Evolutionary conservation across 2,888 invertebrate species (phyloP).

Genomic region (Andrena fulva): DNA sequence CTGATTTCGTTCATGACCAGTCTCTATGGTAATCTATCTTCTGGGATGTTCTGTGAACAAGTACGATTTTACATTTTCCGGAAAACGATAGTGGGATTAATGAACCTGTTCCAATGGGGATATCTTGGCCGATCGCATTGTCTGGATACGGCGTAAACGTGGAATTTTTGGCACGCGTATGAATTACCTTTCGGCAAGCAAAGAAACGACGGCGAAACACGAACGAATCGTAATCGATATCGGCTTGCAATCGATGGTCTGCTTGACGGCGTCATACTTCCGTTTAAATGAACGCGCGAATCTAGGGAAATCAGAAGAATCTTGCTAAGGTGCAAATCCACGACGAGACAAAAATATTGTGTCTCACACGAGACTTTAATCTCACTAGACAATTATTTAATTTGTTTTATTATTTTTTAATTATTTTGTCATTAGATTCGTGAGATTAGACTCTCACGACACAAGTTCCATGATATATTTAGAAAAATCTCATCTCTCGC

Average conservation of each 20-base stretch:
- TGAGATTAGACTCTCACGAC: no score
- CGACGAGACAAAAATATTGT: no score
- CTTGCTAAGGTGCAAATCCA: no score
- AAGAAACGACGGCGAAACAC: background rate
- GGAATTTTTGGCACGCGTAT: background rate
- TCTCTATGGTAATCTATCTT: background rate
- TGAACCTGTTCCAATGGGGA: background rate
- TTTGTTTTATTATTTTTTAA: no score
- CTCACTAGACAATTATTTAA: no score
- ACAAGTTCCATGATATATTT: no score
- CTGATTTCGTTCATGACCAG: slow-evolving; percentile 59
- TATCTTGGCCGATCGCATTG: background rate
- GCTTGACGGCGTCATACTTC: background rate
- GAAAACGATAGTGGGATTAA: background rate
- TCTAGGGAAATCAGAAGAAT: no score
- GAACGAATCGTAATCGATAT: slow-evolving; percentile 4
- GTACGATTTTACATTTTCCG: slow-evolving; percentile 5
- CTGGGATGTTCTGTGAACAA: background rate
- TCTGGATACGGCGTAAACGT: background rate
- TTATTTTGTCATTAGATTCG: no score
- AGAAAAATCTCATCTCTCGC: no score
- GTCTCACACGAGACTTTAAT: no score
- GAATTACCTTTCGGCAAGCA: slow-evolving; percentile 13
- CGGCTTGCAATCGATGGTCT: background rate
- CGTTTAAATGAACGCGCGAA: background rate